Conservation (phyloP, 2,888 invertebrate genomes). For the Diarsia dahlii region DNA sequence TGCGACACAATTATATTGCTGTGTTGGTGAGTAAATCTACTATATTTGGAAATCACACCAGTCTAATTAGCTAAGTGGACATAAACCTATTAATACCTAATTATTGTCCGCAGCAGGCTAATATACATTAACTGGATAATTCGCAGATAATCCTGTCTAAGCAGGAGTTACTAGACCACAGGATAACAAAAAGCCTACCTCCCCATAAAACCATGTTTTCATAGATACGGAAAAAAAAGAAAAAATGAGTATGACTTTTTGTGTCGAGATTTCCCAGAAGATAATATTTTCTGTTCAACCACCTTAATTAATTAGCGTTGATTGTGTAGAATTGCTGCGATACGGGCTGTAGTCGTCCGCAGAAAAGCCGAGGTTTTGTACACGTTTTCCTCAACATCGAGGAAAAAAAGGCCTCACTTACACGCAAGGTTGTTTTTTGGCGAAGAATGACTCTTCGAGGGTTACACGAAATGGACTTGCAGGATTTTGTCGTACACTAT, state of each 20-base stretch:
- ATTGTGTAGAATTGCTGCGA: constrained; percentile 47
- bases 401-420: constrained; percentile 44
- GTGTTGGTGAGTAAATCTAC: constrained; percentile 1
- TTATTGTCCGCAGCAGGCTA: constrained; percentile 42
- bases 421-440: constrained; percentile 37
- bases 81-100: constrained; percentile 45
- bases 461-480: constrained; percentile 41
- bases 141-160: constrained; percentile 42
- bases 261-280: constrained; percentile 35
- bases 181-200: constrained; percentile 13
- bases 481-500: constrained; percentile 26
- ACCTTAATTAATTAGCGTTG: constrained; percentile 55
- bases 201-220: constrained; percentile 11
- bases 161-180: constrained; percentile 23
- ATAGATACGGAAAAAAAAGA: background rate
- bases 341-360: constrained; percentile 23
- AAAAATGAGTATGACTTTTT: constrained; percentile 35
- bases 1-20: constrained; percentile 1
- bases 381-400: constrained; percentile 49
- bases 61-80: constrained; percentile 38
- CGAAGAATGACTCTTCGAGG: constrained; percentile 23
- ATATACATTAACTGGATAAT: constrained; percentile 34
- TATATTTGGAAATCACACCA: constrained; percentile 35
- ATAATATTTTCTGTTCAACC: constrained; percentile 55
- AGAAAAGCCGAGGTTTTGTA: constrained; percentile 40